phyloP scores from a whole-genome alignment of 2,888 invertebrate genomes.

The Drosophila subsilvestris region DNA sequence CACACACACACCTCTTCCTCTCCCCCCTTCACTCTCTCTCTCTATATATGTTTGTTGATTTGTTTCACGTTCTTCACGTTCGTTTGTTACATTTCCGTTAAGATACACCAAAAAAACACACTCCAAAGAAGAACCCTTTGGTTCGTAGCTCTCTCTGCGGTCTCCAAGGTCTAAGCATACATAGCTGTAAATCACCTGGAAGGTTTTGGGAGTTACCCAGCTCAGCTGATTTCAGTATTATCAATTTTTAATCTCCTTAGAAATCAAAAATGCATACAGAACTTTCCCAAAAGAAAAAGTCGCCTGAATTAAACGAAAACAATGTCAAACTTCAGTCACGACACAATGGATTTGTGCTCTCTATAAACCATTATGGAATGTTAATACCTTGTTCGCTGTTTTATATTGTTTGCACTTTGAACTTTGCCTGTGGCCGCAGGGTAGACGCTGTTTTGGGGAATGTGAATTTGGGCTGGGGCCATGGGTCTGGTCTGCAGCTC shows the following conservation, averaged over 20 bases:
- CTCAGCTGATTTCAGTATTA: too few relatives aligned
- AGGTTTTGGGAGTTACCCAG: too few relatives aligned
- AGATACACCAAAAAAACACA: not conserved
- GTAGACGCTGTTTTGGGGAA: not conserved
- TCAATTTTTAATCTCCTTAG: too few relatives aligned
- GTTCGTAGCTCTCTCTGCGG: constrained; percentile 2
- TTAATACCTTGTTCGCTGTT: too few relatives aligned
- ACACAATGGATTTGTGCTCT: too few relatives aligned
- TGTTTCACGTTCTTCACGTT: constrained; percentile 28
- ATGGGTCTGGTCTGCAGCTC: not conserved
- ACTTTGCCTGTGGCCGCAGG: not conserved
- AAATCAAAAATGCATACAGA: too few relatives aligned
- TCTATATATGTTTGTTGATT: constrained; percentile 31
- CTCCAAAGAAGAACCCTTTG: not conserved
- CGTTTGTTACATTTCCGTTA: constrained; percentile 32
- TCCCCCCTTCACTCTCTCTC: too few relatives aligned
- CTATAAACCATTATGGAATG: too few relatives aligned
- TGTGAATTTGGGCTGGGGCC: not conserved
- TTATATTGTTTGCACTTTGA: not conserved
- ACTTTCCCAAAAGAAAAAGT: too few relatives aligned
- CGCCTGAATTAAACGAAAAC: too few relatives aligned
- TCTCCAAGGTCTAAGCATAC: not conserved
- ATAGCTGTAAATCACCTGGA: too few relatives aligned
- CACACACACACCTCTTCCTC: constrained; percentile 5
- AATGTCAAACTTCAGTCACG: too few relatives aligned